These are phyloP conservation scores for Fissipunctia ypsillon DNA, from an alignment of 2,888 invertebrate species.

Conservation along the genomic window DNA sequence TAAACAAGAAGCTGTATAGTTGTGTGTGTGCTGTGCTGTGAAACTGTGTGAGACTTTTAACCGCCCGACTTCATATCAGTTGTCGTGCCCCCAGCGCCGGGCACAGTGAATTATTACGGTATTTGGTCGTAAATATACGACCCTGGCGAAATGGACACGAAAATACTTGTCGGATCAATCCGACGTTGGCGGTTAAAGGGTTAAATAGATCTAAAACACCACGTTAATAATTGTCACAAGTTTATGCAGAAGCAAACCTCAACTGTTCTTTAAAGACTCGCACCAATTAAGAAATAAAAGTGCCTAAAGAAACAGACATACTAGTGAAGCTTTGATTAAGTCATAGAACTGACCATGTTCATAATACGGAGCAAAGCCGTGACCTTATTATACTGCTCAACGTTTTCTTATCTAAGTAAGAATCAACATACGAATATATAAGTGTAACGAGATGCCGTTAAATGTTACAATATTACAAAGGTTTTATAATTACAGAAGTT, in stretches of 20 bases:
- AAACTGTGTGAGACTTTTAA: too few relatives aligned
- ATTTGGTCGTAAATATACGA: too few relatives aligned
- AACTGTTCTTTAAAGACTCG: neutral
- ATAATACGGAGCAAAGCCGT: neutral
- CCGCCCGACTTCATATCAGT: too few relatives aligned
- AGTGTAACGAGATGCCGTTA: neutral
- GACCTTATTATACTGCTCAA: conserved; percentile 2
- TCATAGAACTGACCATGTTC: conserved; percentile 5
- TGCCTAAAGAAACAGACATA: neutral
- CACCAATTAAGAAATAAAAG: neutral
- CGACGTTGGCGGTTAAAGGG: too few relatives aligned
- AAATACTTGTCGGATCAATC: too few relatives aligned
- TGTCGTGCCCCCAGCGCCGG: too few relatives aligned
- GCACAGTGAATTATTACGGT: too few relatives aligned
- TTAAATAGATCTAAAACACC: neutral
- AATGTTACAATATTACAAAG: neutral
- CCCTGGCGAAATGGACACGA: too few relatives aligned
- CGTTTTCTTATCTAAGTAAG: conserved; percentile 1
- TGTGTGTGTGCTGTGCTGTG: too few relatives aligned
- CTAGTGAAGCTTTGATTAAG: neutral
- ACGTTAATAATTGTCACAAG: neutral
- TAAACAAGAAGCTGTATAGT: too few relatives aligned
- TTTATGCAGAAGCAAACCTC: neutral
- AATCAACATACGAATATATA: neutral
- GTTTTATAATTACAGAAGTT: too few relatives aligned